Evolutionary conservation across 2,888 invertebrate species (phyloP), one percentile per base, ranked within the genome.

Genomic region (Cheilosia vulpina): DNA sequence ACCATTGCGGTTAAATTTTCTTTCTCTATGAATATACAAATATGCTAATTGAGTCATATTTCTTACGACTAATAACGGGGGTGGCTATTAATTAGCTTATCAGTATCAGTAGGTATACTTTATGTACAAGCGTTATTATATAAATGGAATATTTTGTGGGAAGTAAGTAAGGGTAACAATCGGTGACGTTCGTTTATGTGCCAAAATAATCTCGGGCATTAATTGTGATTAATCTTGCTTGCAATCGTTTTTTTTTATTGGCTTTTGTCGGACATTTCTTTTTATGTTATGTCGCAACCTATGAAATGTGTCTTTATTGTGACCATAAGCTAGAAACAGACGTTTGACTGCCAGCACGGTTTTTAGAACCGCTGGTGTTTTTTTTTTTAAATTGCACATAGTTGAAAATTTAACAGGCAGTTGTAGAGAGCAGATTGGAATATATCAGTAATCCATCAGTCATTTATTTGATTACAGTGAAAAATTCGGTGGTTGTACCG

Each of bases 11-110:
- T 52, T 17, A 17, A 9, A 19, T 27, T 31, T 31, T 38, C 7
- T 43, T 19, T 38, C n/a, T 50, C 3, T 24, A 7, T 31, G 9
- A 34, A 31, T 15, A 24, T 17, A 21, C 27, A 27, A 50, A 57
- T 68, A 50, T 38, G 75, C 50, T 75, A 81, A 81, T 76, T 69
- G 75, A 81, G 81, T 81, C 69, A 76, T 81, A 71, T 81, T 76
- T 71, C 65, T 65, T 63, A 71, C 27, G 38, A 65, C 58, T 69
- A 17, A 65, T 60, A 65, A 52, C 57, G 57, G 24, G 71, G 81
- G 52, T 68, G 52, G 45, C 41, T 47, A 45, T 76, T 65, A 65
- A 57, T 65, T 81, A 65, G 58, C 71, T 76, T 82, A 65, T 76
- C 76, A 76, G 58, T 71, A 45, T 38, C 13, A 34, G 45, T 72